These are phyloP conservation scores for Clarias fuscus DNA, from an alignment of 2,797 vertebrate species.

Conservation along the genomic window DNA sequence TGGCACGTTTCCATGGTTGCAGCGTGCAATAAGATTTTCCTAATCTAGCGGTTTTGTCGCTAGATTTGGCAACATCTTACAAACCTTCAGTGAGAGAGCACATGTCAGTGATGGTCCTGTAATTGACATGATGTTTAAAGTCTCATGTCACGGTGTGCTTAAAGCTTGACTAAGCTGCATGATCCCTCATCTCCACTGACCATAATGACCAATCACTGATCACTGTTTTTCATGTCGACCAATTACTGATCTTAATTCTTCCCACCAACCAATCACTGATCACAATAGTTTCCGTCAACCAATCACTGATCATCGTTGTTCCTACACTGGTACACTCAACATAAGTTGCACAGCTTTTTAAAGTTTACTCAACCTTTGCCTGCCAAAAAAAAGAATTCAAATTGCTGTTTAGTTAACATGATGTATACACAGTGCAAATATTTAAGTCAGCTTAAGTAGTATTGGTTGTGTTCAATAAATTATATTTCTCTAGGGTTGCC, in stretches of 20 bases:
- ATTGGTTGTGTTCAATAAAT: no score
- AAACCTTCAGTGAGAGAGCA: background rate
- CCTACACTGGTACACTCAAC: no score
- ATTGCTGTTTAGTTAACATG: no score
- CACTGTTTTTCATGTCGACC: no score
- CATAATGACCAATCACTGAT: no score
- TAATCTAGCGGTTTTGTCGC: background rate
- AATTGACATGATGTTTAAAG: background rate
- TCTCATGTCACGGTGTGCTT: background rate
- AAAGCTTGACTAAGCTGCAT: background rate
- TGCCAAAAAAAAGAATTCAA: no score
- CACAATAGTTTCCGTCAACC: background rate
- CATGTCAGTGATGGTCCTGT: background rate
- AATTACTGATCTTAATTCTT: background rate
- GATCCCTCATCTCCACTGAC: background rate
- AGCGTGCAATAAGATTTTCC: background rate
- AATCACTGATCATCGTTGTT: background rate
- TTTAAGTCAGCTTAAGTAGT: no score
- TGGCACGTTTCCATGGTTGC: background rate
- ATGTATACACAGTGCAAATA: no score
- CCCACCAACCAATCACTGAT: background rate
- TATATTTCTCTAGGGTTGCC: no score
- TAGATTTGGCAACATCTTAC: background rate
- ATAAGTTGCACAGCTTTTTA: no score
- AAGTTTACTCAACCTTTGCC: no score